phyloP scores from a whole-genome alignment of 2,888 invertebrate species.

The Hecatera dysodea region DNA sequence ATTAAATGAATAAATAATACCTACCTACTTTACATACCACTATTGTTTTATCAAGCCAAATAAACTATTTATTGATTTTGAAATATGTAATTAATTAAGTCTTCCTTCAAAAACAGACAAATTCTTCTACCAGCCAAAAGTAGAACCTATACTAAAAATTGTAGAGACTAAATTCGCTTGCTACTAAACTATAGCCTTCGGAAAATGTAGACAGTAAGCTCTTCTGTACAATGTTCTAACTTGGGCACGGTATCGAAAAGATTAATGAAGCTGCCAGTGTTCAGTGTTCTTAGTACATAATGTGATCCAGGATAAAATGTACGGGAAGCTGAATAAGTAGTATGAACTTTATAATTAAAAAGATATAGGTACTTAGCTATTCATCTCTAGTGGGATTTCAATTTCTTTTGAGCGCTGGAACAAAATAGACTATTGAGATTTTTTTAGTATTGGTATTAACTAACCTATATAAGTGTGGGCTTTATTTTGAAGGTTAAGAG shows the following conservation, averaged over 20 bases:
- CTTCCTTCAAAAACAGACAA: constrained; percentile 19
- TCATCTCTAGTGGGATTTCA: constrained; percentile 12
- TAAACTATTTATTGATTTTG: not conserved
- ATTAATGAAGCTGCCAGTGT: constrained; percentile 55
- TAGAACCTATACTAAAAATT: not conserved
- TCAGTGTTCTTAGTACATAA: constrained; percentile 8
- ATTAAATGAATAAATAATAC: too few relatives aligned
- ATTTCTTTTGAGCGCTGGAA: constrained; percentile 13
- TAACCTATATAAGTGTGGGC: not conserved
- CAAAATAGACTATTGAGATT: not conserved
- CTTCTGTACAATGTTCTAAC: constrained; percentile 35
- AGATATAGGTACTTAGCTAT: constrained; percentile 20
- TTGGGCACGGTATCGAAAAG: constrained; percentile 53
- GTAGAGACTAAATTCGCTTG: constrained; percentile 39
- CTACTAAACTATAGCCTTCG: constrained; percentile 15
- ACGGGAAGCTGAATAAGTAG: constrained; percentile 18
- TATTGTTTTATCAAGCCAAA: constrained; percentile 1
- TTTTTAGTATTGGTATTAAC: constrained; percentile 18
- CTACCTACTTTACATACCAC: not conserved
- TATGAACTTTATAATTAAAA: constrained; percentile 41
- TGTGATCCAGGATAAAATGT: constrained; percentile 26
- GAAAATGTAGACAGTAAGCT: constrained; percentile 42
- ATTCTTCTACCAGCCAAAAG: constrained; percentile 5
- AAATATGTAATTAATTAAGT: constrained; percentile 42
- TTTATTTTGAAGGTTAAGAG: not conserved